Evolutionary conservation across 2,888 invertebrate genomes (phyloP).

Genomic region (Cryptus viduatorius): DNA sequence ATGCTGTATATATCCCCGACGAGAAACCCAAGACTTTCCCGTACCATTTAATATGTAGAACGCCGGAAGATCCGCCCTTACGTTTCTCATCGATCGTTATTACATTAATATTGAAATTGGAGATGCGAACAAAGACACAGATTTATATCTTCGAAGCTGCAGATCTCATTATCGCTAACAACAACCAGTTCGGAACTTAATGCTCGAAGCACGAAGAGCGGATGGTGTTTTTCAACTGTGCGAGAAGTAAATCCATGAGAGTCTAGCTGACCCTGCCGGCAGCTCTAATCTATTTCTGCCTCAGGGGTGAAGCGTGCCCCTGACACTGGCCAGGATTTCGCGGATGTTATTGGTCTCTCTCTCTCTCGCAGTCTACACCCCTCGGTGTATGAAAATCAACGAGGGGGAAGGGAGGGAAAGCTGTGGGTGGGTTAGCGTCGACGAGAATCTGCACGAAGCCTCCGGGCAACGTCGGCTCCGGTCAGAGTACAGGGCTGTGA

Average conservation of each 20-base stretch:
- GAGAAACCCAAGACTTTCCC: too few species aligned
- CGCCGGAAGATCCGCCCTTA: too few species aligned
- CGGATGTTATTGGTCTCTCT: conserved; percentile 57
- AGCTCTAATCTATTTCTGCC: conserved; percentile 81
- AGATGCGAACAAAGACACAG: background rate
- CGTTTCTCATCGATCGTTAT: background rate
- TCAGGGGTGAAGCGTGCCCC: conserved; percentile 79
- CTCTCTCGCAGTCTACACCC: conserved; percentile 30
- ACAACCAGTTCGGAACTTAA: conserved; percentile 6
- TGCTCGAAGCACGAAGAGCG: conserved; percentile 34
- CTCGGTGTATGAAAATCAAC: conserved; percentile 25
- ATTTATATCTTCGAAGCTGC: conserved; percentile 7
- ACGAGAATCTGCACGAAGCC: conserved; percentile 63
- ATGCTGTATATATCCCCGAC: too few species aligned
- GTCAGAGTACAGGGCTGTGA: conserved; percentile 23
- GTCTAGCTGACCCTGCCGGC: conserved; percentile 63
- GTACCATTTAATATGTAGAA: too few species aligned
- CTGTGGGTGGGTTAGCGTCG: conserved; percentile 17
- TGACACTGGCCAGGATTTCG: conserved; percentile 76
- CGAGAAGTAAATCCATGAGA: conserved; percentile 48
- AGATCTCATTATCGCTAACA: background rate
- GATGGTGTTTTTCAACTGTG: conserved; percentile 2
- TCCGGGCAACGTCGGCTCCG: conserved; percentile 56
- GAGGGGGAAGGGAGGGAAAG: conserved; percentile 23
- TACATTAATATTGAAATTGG: background rate